phyloP scores from a whole-genome alignment of 35 echinoderm and acorn worm genomes.

The Lytechinus variegatus region DNA sequence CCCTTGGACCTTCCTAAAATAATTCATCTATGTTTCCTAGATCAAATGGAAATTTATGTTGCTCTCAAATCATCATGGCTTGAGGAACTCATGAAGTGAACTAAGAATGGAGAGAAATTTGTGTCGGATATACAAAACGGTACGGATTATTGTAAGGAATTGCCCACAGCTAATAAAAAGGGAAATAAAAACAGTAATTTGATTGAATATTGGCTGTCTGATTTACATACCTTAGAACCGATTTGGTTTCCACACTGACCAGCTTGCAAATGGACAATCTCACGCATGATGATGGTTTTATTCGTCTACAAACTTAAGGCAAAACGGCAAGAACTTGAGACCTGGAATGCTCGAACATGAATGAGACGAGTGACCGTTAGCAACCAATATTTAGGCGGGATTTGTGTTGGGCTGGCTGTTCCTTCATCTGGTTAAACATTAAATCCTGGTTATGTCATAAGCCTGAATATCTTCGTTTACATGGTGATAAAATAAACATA shows the following conservation, averaged over 20 bases:
- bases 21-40: too few relatives aligned
- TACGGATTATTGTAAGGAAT: too few relatives aligned
- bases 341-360: not conserved
- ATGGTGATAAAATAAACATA: not conserved
- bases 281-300: constrained; percentile 69
- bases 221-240: constrained; percentile 71
- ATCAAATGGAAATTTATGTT: too few relatives aligned
- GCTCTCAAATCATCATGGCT: too few relatives aligned
- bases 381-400: not conserved
- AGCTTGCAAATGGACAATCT: constrained; percentile 89
- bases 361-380: not conserved
- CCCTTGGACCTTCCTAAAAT: too few relatives aligned
- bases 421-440: not conserved
- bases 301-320: not conserved
- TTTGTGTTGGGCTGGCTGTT: not conserved
- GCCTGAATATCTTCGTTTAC: not conserved
- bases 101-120: too few relatives aligned
- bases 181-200: not conserved
- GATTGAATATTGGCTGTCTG: too few relatives aligned
- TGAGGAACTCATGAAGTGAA: too few relatives aligned
- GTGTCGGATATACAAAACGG: too few relatives aligned
- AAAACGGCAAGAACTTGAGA: not conserved
- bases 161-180: not conserved
- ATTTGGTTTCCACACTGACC: constrained; percentile 92
- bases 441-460: not conserved